Evolutionary conservation across 2,888 invertebrate species (phyloP), one percentile per base, ranked within the genome.

Genomic region (Terebella lapidaria): DNA sequence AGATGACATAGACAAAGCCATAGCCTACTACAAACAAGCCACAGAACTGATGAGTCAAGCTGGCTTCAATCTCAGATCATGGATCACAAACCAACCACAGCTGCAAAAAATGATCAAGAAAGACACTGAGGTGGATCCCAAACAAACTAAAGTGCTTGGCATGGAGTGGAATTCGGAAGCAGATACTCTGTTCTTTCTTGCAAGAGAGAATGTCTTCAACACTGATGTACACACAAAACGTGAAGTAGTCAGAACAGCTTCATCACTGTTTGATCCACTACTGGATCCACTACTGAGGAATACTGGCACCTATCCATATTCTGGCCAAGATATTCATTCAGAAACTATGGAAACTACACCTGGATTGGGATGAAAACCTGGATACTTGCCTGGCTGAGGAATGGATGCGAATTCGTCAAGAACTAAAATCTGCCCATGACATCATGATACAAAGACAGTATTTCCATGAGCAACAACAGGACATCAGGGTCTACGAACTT

Each of bases 11-110:
- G 4, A 10, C 10, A 24, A 55, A 18, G 29, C 55, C 24, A 55
- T 55, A 35, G 4, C 55, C 4, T 55, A 35, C 22, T 55, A 55
- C 35, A 55, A 35, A 49, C 24, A 10, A n/a, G 10, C 49, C 10
- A 24, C 22, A 22, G 24, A 35, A 15, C 10, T 35, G 42, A n/a
- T n/a, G n/a, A n/a, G n/a, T n/a, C n/a, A n/a, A n/a, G n/a, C n/a
- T 35, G 42, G 42, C 10, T 35, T 35, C n/a, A 10, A n/a, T 15
- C n/a, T 35, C 10, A 35, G 42, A 35, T 35, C 42, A 15, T 35
- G 42, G 42, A n/a, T n/a, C 42, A 35, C 42, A 35, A 35, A 35
- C n/a, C 10, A 35, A 10, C 10, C 10, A 15, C 10, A 10, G n/a
- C 42, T 35, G 10, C 42, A n/a, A 15, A 35, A 35, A 10, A 35